Evolutionary conservation across 2,797 vertebrate species (phyloP).

Genomic region (Acanthopagrus latus): DNA sequence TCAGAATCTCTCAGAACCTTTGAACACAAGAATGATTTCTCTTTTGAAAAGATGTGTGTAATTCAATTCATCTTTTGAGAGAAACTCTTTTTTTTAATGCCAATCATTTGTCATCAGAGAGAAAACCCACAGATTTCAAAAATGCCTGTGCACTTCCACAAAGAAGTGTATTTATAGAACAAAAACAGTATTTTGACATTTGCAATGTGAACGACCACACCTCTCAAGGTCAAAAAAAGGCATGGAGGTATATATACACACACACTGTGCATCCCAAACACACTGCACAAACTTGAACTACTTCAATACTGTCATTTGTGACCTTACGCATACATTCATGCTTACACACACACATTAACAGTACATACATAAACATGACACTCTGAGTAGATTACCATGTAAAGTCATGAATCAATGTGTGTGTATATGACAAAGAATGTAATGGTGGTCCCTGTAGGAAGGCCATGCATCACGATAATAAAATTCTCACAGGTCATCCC

Average conservation of each 20-base stretch:
- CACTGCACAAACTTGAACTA: neutral
- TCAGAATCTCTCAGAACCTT: conserved; percentile 12
- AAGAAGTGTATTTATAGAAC: neutral
- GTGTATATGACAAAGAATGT: neutral
- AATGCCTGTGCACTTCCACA: conserved; percentile 18
- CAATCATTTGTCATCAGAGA: conserved; percentile 14
- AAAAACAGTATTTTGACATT: neutral
- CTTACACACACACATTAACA: neutral
- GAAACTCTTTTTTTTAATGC: neutral
- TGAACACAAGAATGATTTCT: neutral
- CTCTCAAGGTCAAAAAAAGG: neutral
- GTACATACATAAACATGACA: neutral
- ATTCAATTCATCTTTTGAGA: neutral
- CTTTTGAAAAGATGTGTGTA: neutral
- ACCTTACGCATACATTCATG: neutral
- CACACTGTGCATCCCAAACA: neutral
- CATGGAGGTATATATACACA: neutral
- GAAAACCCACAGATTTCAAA: conserved; percentile 3
- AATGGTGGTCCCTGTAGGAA: conserved; percentile 1
- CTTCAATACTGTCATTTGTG: neutral
- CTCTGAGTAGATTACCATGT: neutral
- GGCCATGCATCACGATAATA: conserved; percentile 2
- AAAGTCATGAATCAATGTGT: conserved; percentile 7
- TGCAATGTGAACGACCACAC: neutral
- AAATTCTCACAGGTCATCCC: neutral